Base-by-base conservation (phyloP, 2,888 invertebrate genomes). In the Gari tellinella region DNA sequence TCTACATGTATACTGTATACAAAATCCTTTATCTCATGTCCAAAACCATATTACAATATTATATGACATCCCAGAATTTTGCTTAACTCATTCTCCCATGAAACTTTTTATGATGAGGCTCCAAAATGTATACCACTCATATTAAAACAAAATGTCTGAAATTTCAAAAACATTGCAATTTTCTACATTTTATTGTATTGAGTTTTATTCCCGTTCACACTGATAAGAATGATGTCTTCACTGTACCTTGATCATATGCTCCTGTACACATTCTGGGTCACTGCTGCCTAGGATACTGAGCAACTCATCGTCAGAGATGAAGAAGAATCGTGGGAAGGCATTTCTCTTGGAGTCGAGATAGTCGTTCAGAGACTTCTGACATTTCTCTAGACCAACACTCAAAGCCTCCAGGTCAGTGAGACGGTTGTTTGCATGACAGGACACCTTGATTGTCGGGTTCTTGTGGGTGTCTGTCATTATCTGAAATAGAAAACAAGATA, bases 291-390 rank as follows among this genome's bases (percentile, higher is more conserved):
- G 94, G 84, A 98, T 96, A 1, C 96, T 96, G 8, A 98, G 93
- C 80, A 98, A 92, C 91, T 98, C 98, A 88, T 97, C 97, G 31
- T 97, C 97, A 2, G 97, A 97, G 88, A 98, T 96, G 92, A 98
- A 98, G 93, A 96, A 97, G 92, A 98, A 98, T 57, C 98, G 92
- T 2, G 98, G 97, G 91, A 97, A 98, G 76, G 96, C 94, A 72
- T 96, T 94, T 52, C 98, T 93, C 92, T 97, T 97, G 0, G 95
- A 95, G 91, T 97, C 97, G 79, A 98, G 93, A 91, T 97, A 98
- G 89, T 97, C 96, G 88, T 96, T 96, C 61, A 98, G 93, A 0
- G 97, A 97, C 91, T 97, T 97, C 92, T 97, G 97, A 91, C 97
- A 97, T 91, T 94, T 95, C 90, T 98, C 97, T 60, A 98, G 93